Evolutionary conservation across 1,140 invertebrate genomes (phyloP), one percentile per base, ranked within the genome.

Genomic region (Drosophila saltans): DNA sequence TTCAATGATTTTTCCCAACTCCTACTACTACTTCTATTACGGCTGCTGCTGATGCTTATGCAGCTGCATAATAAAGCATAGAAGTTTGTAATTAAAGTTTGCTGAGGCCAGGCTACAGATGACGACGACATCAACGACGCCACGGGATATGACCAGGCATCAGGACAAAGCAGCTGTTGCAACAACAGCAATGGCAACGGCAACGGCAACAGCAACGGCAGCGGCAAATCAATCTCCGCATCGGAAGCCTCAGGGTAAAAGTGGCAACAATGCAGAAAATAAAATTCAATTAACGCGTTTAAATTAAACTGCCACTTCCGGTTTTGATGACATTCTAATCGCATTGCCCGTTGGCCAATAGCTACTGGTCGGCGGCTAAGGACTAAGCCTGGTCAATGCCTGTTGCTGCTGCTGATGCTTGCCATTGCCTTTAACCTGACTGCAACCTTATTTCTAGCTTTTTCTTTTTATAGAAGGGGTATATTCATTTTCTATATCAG

Each of bases 221-320:
- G 66, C 52, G 71, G 77, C 79, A 89, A 89, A 88, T 88, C 84
- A 88, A 89, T 88, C 78, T 68, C 64, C 68, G 73, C 82, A 80
- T 79, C 79, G 52, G 33, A 36, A 52, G 10, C 41, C 41, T 43
- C 39, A 57, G 68, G 67, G 72, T 62, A 39, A 36, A 21, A 30
- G 11, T 33, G 65, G 63, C 76, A 79, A 79, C 70, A 79, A 79
- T 66, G 70, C 65, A 79, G 66, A 89, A 83, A 91, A 91, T 91
- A 89, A 91, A 91, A 91, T 91, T 91, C 89, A 91, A 91, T 91
- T 91, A 91, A 90, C 89, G 89, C 89, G 81, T 73, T 89, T 86
- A 91, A 91, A 91, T 91, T 91, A 91, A 91, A 89, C 89, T 91
- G 89, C 89, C 89, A 91, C 89, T 91, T 91, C 89, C 84, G 90